A percentile compares a stretch with the other conserved stretches of the same genome.
Conservation (phyloP, 1,140 invertebrate species). For the Zaprionus capensis region DNA sequence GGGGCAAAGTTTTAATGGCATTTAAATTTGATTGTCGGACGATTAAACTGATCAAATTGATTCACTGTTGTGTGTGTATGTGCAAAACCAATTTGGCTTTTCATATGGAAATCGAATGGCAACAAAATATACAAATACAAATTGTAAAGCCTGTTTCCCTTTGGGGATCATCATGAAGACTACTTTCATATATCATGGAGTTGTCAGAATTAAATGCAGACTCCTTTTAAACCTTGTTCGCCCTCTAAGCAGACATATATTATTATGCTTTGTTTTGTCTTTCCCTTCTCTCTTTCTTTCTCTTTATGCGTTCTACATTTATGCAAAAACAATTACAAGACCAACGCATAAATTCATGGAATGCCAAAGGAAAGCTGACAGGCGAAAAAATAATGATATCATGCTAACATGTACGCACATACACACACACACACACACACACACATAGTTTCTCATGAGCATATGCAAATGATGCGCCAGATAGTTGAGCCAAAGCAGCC, state of each 20-base stretch:
- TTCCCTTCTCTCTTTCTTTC: not conserved
- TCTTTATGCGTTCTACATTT: slow-evolving; percentile 6
- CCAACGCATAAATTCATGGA: slow-evolving; percentile 49
- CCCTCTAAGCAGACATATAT: slow-evolving; percentile 10
- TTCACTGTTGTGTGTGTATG: not conserved
- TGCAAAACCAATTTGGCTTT: slow-evolving; percentile 4
- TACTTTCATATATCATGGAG: slow-evolving; percentile 17
- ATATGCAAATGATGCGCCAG: slow-evolving; percentile 35
- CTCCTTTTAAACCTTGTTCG: not conserved
- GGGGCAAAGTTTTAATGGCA: slow-evolving; percentile 13
- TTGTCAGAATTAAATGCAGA: slow-evolving; percentile 13
- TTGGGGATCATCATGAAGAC: not conserved
- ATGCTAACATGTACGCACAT: slow-evolving; percentile 17
- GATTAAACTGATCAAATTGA: slow-evolving; percentile 14
- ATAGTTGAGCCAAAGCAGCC: slow-evolving; percentile 23
- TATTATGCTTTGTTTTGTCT: not conserved
- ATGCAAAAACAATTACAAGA: slow-evolving; percentile 49
- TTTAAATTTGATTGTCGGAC: slow-evolving; percentile 25
- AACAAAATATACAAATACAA: not conserved
- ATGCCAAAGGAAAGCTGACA: slow-evolving; percentile 31
- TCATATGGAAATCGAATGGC: slow-evolving; percentile 1
- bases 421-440: not conserved
- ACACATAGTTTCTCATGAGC: not conserved
- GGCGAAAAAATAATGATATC: slow-evolving; percentile 50
- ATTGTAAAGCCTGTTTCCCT: not conserved